A percentile compares a stretch with the other conserved stretches of the same genome.
phyloP scores from a whole-genome alignment of 1,140 invertebrate genomes.

The Pseudomyrmex pallidus region DNA sequence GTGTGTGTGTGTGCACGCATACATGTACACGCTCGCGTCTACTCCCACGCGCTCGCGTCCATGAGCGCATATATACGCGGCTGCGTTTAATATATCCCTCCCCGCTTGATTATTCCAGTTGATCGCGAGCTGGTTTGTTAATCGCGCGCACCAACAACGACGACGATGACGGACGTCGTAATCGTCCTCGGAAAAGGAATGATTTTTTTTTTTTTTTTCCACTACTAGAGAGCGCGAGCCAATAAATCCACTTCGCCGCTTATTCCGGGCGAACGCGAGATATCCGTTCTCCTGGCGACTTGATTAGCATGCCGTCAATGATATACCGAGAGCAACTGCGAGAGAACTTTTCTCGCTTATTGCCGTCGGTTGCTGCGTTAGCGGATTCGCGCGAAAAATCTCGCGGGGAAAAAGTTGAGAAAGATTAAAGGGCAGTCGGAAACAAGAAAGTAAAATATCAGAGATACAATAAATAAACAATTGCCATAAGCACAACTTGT shows the following conservation, averaged over 20 bases:
- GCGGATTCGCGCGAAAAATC: conserved; percentile 3
- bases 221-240: not conserved
- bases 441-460: too few species aligned
- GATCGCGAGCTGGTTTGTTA: conserved; percentile 40
- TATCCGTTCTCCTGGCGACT: conserved; percentile 20
- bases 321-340: conserved; percentile 23
- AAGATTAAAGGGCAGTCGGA: not conserved
- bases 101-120: conserved; percentile 43
- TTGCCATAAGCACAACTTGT: too few species aligned
- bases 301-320: conserved; percentile 37
- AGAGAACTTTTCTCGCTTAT: not conserved
- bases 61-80: not conserved
- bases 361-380: not conserved
- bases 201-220: not conserved
- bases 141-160: conserved; percentile 33
- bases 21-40: not conserved
- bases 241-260: conserved; percentile 29
- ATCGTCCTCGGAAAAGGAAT: conserved; percentile 45
- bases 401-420: not conserved
- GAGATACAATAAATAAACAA: too few species aligned
- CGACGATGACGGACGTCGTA: conserved; percentile 3
- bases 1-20: conserved; percentile 9
- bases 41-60: not conserved
- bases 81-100: conserved; percentile 36
- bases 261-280: conserved; percentile 20